Conservation (phyloP, 2,888 invertebrate genomes). For the Bembecia ichneumoniformis region DNA sequence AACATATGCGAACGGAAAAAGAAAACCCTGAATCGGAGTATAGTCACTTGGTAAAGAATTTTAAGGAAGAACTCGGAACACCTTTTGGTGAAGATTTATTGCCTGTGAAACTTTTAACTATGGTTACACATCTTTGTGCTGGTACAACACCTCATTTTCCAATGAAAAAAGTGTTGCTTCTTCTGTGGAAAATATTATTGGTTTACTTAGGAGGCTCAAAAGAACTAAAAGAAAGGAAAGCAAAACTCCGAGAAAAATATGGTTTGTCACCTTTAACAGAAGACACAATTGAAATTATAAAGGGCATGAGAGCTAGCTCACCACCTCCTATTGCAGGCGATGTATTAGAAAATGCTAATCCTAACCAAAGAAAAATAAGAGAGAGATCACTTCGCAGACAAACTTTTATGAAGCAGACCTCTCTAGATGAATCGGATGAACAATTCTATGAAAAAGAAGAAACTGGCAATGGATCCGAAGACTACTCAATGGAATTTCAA, state of each 20-base stretch:
- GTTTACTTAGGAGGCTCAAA: constrained; percentile 93
- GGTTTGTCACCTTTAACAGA: constrained; percentile 85
- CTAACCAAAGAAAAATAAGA: constrained; percentile 73
- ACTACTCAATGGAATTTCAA: constrained; percentile 74
- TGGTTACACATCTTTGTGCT: constrained; percentile 97
- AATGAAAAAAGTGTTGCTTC: constrained; percentile 95
- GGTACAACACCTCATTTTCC: constrained; percentile 97
- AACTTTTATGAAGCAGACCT: constrained; percentile 93
- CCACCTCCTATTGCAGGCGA: constrained; percentile 95
- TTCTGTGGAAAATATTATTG: constrained; percentile 96
- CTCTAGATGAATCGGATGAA: constrained; percentile 84
- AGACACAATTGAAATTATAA: constrained; percentile 95
- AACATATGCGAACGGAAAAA: constrained; percentile 87
- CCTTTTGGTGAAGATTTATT: constrained; percentile 84
- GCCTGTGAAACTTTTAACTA: constrained; percentile 90
- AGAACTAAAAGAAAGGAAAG: constrained; percentile 84
- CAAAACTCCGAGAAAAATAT: constrained; percentile 76
- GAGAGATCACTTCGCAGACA: constrained; percentile 80
- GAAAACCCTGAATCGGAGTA: constrained; percentile 61
- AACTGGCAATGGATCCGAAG: constrained; percentile 74
- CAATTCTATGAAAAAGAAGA: constrained; percentile 81
- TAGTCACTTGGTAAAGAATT: constrained; percentile 67
- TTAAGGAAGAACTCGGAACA: constrained; percentile 74
- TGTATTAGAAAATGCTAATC: constrained; percentile 87
- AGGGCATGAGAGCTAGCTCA: constrained; percentile 93